Conservation (phyloP, 2,113 vertebrate species). For the Herpetotheres cachinnans region DNA sequence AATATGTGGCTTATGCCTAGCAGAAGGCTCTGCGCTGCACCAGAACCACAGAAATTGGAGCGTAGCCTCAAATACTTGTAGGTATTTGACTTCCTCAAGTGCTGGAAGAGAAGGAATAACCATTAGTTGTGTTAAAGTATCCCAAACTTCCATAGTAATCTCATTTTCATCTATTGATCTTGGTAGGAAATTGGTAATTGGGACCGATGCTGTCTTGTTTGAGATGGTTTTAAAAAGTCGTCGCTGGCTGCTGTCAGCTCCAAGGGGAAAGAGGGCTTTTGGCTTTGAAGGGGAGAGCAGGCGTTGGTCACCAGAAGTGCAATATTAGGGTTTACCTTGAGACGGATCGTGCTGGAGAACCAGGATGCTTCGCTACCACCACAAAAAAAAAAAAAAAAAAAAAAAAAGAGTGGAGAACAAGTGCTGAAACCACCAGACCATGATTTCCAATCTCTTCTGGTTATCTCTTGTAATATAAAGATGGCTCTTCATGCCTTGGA, state of each 20-base stretch:
- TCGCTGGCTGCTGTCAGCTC: background rate
- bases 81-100: background rate
- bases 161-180: background rate
- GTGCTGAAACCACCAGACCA: fast-evolving
- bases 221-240: background rate
- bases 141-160: background rate
- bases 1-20: background rate
- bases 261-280: background rate
- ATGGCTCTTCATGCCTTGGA: background rate
- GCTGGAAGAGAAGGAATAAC: background rate
- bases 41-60: background rate
- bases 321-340: background rate
- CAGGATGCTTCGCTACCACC: background rate
- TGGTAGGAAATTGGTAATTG: background rate
- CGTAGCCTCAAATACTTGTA: background rate
- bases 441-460: background rate
- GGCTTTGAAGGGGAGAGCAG: background rate
- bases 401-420: background rate
- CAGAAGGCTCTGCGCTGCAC: background rate
- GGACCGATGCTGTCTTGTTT: background rate
- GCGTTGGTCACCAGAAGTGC: background rate
- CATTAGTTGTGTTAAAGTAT: background rate
- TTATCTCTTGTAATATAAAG: background rate
- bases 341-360: fast-evolving
- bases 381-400: background rate